Percentiles rank a stretch among this genome's conserved stretches.
These are phyloP conservation scores for Nipponacmea schrenckii DNA, from an alignment of 2,888 invertebrate species.

Conservation along the genomic window DNA sequence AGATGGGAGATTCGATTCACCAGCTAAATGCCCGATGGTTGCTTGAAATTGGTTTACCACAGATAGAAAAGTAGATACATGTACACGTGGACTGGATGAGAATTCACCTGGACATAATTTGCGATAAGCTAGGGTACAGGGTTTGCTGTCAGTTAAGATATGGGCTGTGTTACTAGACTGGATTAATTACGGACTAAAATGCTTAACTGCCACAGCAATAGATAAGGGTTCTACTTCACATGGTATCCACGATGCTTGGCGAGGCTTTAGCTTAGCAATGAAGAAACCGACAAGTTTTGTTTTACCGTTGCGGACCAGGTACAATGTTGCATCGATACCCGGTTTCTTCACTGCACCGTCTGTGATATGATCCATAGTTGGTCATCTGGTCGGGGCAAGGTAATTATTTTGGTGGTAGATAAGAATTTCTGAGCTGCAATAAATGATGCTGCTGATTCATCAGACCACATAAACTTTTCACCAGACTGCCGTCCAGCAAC, in stretches of 20 bases:
- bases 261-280: slow-evolving; percentile 10
- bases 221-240: slow-evolving; percentile 21
- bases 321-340: background rate
- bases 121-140: slow-evolving; percentile 31
- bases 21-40: slow-evolving; percentile 20
- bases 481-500: background rate
- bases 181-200: slow-evolving; percentile 41
- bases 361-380: background rate
- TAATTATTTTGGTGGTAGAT: background rate
- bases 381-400: background rate
- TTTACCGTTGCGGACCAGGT: background rate
- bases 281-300: background rate
- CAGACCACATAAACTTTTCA: background rate
- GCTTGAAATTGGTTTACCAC: slow-evolving; percentile 27
- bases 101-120: slow-evolving; percentile 34
- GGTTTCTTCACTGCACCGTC: background rate
- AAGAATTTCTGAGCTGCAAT: background rate
- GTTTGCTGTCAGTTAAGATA: slow-evolving; percentile 34
- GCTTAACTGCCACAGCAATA: slow-evolving; percentile 30
- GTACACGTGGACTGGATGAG: slow-evolving; percentile 32
- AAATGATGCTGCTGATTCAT: background rate
- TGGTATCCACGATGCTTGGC: slow-evolving; percentile 9
- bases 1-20: slow-evolving; percentile 23
- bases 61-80: slow-evolving; percentile 28
- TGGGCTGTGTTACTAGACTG: slow-evolving; percentile 32